Conservation (phyloP, 1,140 invertebrate species). For the Euwallacea similis region DNA sequence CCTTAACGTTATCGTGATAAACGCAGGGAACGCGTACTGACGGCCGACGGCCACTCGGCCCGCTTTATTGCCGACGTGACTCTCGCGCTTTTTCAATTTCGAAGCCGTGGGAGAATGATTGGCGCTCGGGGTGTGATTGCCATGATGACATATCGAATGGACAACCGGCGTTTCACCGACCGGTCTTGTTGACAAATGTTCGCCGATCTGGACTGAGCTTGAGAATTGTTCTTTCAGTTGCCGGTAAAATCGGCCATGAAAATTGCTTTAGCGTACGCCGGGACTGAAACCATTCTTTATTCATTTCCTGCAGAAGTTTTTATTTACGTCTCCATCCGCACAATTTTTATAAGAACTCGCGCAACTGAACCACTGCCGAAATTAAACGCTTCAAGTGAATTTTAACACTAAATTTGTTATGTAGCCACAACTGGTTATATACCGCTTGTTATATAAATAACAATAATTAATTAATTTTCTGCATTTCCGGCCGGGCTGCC, state of each 20-base stretch:
- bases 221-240: conserved; percentile 29
- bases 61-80: conserved; percentile 55
- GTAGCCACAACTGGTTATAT: too few species aligned
- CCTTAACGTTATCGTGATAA: conserved; percentile 49
- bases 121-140: conserved; percentile 55
- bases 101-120: conserved; percentile 52
- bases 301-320: too few species aligned
- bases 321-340: too few species aligned
- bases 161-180: conserved; percentile 50
- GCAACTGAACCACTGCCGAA: too few species aligned
- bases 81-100: conserved; percentile 55
- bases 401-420: too few species aligned
- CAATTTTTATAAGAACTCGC: too few species aligned
- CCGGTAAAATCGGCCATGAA: conserved; percentile 8
- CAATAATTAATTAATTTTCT: too few species aligned
- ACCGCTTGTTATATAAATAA: too few species aligned
- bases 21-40: conserved; percentile 49
- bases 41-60: conserved; percentile 42
- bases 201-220: conserved; percentile 40
- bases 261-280: conserved; percentile 16
- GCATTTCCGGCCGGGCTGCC: too few species aligned
- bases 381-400: too few species aligned
- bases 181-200: conserved; percentile 53
- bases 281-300: not conserved
- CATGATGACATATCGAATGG: conserved; percentile 54